Conservation (phyloP, 2,888 invertebrate genomes). For the Hydraecia micacea region DNA sequence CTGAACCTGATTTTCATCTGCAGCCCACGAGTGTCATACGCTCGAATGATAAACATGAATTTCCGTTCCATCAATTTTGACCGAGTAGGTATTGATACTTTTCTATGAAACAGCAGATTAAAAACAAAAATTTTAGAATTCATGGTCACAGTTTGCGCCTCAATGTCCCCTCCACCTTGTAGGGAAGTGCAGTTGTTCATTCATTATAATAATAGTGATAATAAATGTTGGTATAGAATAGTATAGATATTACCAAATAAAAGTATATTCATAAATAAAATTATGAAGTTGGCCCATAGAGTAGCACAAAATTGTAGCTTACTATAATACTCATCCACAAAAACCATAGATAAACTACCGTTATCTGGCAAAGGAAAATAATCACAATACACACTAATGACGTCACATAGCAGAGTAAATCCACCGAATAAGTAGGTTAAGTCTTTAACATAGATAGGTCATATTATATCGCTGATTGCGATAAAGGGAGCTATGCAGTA, state of each 20-base stretch:
- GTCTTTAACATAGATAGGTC: slow-evolving; percentile 49
- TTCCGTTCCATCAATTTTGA: too few relatives aligned
- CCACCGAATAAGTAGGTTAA: slow-evolving; percentile 55
- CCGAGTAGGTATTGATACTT: too few relatives aligned
- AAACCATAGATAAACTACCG: slow-evolving; percentile 39
- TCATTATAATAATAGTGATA: background rate
- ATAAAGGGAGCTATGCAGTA: slow-evolving; percentile 37
- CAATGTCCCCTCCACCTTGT: too few relatives aligned
- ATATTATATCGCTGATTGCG: slow-evolving; percentile 53
- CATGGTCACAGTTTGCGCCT: too few relatives aligned
- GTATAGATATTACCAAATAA: too few relatives aligned
- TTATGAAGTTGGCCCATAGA: background rate
- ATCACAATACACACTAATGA: slow-evolving; percentile 45
- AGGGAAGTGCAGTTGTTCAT: too few relatives aligned
- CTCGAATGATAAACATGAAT: background rate
- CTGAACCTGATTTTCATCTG: background rate
- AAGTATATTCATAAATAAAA: background rate
- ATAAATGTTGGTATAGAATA: too few relatives aligned
- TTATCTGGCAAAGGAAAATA: slow-evolving; percentile 46
- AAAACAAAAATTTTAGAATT: too few relatives aligned
- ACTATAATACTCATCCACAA: slow-evolving; percentile 8
- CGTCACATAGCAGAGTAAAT: slow-evolving; percentile 51
- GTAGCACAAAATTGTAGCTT: slow-evolving; percentile 6
- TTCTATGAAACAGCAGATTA: too few relatives aligned
- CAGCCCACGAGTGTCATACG: background rate